Evolutionary conservation across 2,888 invertebrate species (phyloP), one percentile per base, ranked within the genome.

Genomic region (Dromius quadrimaculatus): DNA sequence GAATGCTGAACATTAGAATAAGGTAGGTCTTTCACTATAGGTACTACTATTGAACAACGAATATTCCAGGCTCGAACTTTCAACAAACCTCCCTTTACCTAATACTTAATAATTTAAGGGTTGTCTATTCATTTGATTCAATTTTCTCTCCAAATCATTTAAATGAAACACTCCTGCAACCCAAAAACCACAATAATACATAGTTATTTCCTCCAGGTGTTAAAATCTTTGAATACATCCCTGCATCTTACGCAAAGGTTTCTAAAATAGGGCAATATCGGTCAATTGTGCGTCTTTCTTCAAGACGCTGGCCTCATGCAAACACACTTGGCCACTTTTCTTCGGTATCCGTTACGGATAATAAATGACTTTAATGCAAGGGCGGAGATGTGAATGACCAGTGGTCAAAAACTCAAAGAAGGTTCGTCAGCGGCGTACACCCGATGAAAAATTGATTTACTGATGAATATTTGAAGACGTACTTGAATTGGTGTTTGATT

Each of bases 1-100:
- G 38, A 50, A 62, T 62, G 78, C 78, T 78, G 74, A 71, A 79
- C 77, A 80, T 80, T 80, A 79, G 80, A 81, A 81, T 81, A 79
- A 79, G 76, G 79, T 80, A 76, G 41, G 63, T 63, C 57, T 34
- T 45, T 62, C 41, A 36, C 63, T 57, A 32, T 11, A 28, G 34
- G 32, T 32, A 4, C 9, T 20, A 22, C 20, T 19, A 22, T 17
- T n/a, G 36, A 34, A 34, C 59, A 59, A 59, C 59, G 34, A 19
- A 57, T 34, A 15, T 11, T 34, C 20, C 59, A 59, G 59, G 59
- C 6, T 36, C 11, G 59, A 36, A 34, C 59, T 59, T n/a, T n/a
- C n/a, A 23, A 28, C 59, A 19, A 34, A 2, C 34, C 1, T 47
- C 20, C 38, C 2, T 28, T 28, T 28, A 5, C 28, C 28, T 28